Conservation (phyloP, 2,888 invertebrate genomes). For the Blera fallax region DNA sequence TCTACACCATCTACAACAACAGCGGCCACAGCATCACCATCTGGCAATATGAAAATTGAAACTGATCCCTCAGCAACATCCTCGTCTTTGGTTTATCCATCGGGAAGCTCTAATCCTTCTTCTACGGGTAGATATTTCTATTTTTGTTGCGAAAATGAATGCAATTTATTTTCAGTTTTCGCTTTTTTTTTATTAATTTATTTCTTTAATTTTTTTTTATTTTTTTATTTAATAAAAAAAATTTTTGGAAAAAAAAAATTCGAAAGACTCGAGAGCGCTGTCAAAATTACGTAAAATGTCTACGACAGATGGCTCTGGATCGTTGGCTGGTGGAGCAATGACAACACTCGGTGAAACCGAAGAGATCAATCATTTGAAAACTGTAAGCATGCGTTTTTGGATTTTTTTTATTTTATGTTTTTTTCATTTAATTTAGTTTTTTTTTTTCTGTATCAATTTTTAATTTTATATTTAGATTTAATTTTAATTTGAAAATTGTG, state of each 20-base stretch:
- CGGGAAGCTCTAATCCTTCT: conserved; percentile 56
- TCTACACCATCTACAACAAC: conserved; percentile 60
- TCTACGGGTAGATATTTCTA: conserved; percentile 65
- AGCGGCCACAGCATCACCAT: conserved; percentile 6
- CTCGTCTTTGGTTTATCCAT: conserved; percentile 52
- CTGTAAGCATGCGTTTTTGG: conserved; percentile 80
- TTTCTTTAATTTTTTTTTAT: conserved; percentile 35
- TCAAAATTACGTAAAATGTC: conserved; percentile 59
- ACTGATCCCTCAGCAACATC: conserved; percentile 28
- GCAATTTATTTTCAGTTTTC: conserved; percentile 49
- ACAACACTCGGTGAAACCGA: conserved; percentile 77
- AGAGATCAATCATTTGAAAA: conserved; percentile 81
- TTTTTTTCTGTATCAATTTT: neutral
- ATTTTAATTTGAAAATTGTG: neutral
- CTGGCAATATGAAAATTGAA: conserved; percentile 37
- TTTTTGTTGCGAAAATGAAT: conserved; percentile 57
- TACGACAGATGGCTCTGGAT: conserved; percentile 66
- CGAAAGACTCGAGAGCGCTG: conserved; percentile 38
- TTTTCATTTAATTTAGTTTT: conserved; percentile 1
- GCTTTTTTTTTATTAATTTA: conserved; percentile 40
- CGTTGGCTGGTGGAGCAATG: conserved; percentile 74
- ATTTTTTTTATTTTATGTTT: conserved; percentile 42
- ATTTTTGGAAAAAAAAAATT: conserved; percentile 3
- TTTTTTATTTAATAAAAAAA: conserved; percentile 17
- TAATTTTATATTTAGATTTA: neutral